Percentiles rank a stretch among this genome's conserved stretches.
Evolutionary conservation across 2,113 vertebrate species (phyloP).

Genomic region (Corynorhinus townsendii): DNA sequence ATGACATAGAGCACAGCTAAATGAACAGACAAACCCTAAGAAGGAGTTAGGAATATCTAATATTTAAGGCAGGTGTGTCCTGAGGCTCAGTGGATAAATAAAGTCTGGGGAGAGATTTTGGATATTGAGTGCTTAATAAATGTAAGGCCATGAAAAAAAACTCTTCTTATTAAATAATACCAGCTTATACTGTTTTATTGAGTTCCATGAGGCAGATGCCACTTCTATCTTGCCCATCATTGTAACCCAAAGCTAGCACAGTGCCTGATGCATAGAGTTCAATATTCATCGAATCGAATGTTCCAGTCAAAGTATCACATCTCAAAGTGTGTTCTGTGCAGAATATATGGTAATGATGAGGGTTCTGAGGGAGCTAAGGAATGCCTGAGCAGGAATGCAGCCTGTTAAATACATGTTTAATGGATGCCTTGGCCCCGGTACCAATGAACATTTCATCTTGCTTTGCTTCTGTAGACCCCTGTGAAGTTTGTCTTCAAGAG

Average conservation of each 20-base stretch:
- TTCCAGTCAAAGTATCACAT: background rate
- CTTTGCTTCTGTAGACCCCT: background rate
- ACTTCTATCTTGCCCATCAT: background rate
- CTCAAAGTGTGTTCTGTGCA: background rate
- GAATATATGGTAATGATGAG: background rate
- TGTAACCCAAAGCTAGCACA: background rate
- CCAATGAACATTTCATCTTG: background rate
- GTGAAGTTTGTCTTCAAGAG: background rate
- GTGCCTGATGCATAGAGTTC: background rate
- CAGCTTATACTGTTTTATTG: background rate
- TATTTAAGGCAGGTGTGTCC: background rate
- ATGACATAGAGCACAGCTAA: background rate
- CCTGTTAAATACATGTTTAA: background rate
- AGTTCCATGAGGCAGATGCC: background rate
- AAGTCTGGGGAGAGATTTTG: background rate
- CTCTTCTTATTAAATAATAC: slow-evolving; percentile 3
- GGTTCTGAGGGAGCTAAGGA: background rate
- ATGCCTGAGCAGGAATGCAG: background rate
- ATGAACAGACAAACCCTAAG: background rate
- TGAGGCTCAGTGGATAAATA: background rate
- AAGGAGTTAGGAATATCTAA: background rate
- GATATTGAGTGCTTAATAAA: background rate
- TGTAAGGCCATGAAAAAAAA: background rate
- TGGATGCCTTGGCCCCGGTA: background rate
- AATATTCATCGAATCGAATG: background rate